phyloP scores from a whole-genome alignment of 2,113 vertebrate species.

The Cebidichthys violaceus region DNA sequence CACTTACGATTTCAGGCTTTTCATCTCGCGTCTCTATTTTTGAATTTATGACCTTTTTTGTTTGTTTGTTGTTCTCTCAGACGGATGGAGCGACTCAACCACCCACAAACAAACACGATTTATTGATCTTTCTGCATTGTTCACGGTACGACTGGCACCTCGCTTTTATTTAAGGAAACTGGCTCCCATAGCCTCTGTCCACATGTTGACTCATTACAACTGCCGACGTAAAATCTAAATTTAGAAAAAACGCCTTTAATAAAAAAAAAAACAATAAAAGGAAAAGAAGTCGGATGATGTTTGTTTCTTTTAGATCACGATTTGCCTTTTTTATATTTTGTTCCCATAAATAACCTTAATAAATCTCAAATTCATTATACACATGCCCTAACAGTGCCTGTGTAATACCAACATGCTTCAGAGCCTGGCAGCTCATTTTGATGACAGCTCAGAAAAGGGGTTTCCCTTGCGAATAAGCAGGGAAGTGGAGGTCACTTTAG shows the following conservation, averaged over 20 bases:
- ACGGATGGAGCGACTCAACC: conserved; percentile 44
- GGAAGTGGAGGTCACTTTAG: conserved; percentile 31
- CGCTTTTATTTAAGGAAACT: conserved; percentile 69
- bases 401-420: conserved; percentile 1
- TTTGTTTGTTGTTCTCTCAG: conserved; percentile 39
- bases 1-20: conserved; percentile 47
- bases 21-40: conserved; percentile 49
- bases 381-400: neutral
- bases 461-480: conserved; percentile 28
- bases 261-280: conserved; percentile 35
- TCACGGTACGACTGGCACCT: conserved; percentile 51
- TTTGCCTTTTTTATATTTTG: conserved; percentile 2
- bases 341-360: conserved; percentile 30
- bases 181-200: conserved; percentile 48
- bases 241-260: conserved; percentile 41
- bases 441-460: conserved; percentile 17
- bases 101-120: conserved; percentile 64
- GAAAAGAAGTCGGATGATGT: neutral
- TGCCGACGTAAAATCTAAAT: conserved; percentile 52
- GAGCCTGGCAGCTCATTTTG: neutral
- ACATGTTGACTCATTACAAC: conserved; percentile 62
- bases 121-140: conserved; percentile 70
- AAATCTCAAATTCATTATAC: neutral
- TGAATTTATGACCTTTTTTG: conserved; percentile 47
- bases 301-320: conserved; percentile 9